Base-by-base conservation (phyloP, 2,888 invertebrate species). In the Anaspis maculata region DNA sequence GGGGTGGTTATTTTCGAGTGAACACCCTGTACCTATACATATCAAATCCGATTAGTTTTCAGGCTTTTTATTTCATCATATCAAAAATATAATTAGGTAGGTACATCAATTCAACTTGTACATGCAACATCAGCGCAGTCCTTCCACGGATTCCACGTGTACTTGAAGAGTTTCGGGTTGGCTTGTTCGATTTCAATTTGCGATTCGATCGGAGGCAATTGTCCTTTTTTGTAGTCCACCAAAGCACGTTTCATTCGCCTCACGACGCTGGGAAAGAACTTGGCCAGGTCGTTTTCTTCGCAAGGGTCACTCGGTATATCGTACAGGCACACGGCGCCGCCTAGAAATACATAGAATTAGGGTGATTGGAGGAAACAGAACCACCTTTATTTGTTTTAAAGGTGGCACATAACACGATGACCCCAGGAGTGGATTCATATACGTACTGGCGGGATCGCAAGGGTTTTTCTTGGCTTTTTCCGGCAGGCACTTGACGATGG, bases 241-340 rank as follows among this genome's bases (percentile, higher is more conserved):
- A 77, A 53, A n/a, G 66, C 58, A 14, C 66, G 57, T 48, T 70
- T 68, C 56, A 72, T 62, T 34, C 67, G 52, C 13, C 66, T 54
- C n/a, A 54, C 73, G 7, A 78, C 72, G 42, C 70, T 70, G 3
- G 69, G 69, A 6, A 73, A 72, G 32, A 62, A 66, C 27, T 61
- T 56, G 56, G 74, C 72, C 26, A 78, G 56, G 52, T 90, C 83
- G 48, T 76, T 76, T 31, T 77, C 77, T 59, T 90, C 89, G 51
- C 84, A 80, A 0, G 89, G 88, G 60, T 90, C 90, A 30, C 72
- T 71, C 1, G 75, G 73, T 25, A 90, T 74, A 57, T 90, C 81
- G 63, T 77, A 90, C 9, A 83, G 68, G 49, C 83, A 83, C n/a
- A 77, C 76, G 3, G 73, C 70, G 22, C 61, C 72, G 39, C 56